Conservation (phyloP, 2,888 invertebrate species). For the Drosophila neonasuta region DNA sequence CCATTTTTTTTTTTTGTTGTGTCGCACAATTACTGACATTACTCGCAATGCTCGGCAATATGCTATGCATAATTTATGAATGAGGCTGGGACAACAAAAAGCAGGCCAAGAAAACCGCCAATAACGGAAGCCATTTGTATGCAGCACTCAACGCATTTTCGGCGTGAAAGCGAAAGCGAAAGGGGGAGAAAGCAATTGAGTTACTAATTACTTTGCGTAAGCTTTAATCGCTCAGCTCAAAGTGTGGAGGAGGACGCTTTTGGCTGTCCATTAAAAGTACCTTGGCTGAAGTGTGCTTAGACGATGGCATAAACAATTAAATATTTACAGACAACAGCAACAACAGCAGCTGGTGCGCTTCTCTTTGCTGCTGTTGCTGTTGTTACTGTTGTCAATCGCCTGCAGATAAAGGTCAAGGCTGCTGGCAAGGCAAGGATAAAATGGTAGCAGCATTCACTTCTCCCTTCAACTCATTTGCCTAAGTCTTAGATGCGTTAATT, state of each 20-base stretch:
- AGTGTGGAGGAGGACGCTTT: neutral
- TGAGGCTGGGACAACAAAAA: slow-evolving; percentile 7
- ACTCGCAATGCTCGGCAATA: slow-evolving; percentile 15
- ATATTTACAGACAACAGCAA: slow-evolving; percentile 62
- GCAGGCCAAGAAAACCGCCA: slow-evolving; percentile 51
- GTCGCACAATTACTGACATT: slow-evolving; percentile 32
- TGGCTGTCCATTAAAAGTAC: slow-evolving; percentile 70
- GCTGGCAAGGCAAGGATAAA: slow-evolving; percentile 33
- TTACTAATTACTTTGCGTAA: slow-evolving; percentile 73
- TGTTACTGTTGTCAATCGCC: slow-evolving; percentile 43
- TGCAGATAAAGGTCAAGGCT: slow-evolving; percentile 77
- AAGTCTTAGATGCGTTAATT: slow-evolving; percentile 70
- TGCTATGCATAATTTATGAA: slow-evolving; percentile 68
- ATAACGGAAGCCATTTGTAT: slow-evolving; percentile 66
- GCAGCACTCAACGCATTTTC: slow-evolving; percentile 54
- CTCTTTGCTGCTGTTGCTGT: slow-evolving; percentile 4
- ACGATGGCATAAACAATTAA: slow-evolving; percentile 72
- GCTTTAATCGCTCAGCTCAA: slow-evolving; percentile 61
- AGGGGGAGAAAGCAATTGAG: slow-evolving; percentile 66
- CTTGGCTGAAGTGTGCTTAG: slow-evolving; percentile 44
- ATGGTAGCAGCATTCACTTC: neutral
- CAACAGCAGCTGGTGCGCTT: slow-evolving; percentile 25
- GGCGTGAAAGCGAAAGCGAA: slow-evolving; percentile 6
- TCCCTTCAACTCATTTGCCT: slow-evolving; percentile 50
- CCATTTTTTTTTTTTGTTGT: no score